Evolutionary conservation across 2,797 vertebrate species (phyloP).

Genomic region (Coccyzus lansbergi): DNA sequence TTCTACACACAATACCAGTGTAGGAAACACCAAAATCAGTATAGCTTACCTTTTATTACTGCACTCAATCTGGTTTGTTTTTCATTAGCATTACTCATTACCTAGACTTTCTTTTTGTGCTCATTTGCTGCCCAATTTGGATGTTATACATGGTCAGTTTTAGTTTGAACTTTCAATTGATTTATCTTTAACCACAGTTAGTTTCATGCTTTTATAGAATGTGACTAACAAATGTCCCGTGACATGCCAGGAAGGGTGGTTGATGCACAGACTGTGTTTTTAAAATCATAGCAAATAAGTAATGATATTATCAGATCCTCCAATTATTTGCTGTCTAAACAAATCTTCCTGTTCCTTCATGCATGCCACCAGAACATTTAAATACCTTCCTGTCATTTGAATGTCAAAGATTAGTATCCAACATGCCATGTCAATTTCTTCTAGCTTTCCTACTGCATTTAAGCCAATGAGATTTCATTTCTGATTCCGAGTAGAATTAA

Average conservation of each 20-base stretch:
- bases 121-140: background rate
- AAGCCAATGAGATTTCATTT: background rate
- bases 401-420: background rate
- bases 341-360: background rate
- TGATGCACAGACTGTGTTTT: background rate
- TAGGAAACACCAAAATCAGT: background rate
- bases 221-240: rapidly evolving
- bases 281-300: background rate
- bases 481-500: background rate
- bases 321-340: background rate
- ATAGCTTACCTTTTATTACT: background rate
- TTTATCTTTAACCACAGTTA: background rate
- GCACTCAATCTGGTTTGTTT: too few species aligned
- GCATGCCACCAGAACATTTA: background rate
- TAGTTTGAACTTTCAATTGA: background rate
- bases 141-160: background rate
- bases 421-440: background rate
- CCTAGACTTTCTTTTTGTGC: background rate
- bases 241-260: background rate
- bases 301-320: background rate
- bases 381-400: background rate
- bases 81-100: background rate
- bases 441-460: background rate
- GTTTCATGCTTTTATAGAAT: background rate
- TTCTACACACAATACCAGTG: background rate